Conservation (phyloP, 2,113 vertebrate genomes). For the Pseudonaja textilis region DNA sequence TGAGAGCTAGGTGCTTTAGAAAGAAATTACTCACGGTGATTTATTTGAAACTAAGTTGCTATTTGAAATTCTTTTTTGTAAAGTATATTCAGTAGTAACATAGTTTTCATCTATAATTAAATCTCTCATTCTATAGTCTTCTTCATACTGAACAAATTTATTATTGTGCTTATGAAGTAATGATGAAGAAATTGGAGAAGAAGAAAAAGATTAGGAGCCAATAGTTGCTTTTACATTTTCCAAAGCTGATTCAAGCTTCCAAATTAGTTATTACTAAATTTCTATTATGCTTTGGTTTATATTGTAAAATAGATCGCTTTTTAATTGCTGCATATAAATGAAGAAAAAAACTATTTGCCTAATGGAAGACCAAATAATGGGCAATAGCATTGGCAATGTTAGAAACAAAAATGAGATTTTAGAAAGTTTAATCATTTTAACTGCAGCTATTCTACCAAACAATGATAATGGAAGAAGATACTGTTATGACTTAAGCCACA, state of each 20-base stretch:
- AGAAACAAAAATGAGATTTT: background rate
- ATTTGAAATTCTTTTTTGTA: background rate
- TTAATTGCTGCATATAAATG: background rate
- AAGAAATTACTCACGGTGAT: background rate
- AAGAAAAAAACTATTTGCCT: background rate
- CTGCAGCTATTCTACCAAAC: background rate
- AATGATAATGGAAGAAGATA: background rate
- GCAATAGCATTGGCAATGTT: background rate
- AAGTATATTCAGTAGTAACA: background rate
- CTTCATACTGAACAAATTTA: background rate
- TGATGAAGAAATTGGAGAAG: background rate
- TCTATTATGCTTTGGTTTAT: background rate
- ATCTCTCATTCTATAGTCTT: background rate
- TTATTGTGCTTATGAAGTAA: background rate
- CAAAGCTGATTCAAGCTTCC: background rate
- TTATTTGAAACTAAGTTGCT: background rate
- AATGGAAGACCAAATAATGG: background rate
- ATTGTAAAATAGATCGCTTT: background rate
- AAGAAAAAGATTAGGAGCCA: background rate
- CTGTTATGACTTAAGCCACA: background rate
- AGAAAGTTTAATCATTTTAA: background rate
- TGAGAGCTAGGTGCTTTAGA: background rate
- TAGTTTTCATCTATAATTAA: background rate
- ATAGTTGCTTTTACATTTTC: background rate
- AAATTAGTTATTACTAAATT: background rate